phyloP scores from a whole-genome alignment of 2,797 vertebrate genomes.

The Pterois miles region DNA sequence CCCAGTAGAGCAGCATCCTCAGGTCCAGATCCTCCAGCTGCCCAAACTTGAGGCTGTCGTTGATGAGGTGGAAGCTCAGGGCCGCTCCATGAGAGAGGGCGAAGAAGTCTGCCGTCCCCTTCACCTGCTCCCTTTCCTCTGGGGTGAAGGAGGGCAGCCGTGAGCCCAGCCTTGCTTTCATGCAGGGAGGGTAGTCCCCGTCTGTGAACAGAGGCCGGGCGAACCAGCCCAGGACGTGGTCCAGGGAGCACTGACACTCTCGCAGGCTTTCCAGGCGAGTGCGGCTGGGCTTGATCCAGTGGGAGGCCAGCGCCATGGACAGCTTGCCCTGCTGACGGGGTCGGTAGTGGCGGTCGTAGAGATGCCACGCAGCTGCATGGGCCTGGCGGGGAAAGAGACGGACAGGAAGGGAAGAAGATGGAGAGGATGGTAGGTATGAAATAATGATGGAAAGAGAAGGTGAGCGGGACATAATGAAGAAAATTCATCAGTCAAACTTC shows the following conservation, averaged over 20 bases:
- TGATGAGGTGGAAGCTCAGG: conserved; percentile 93
- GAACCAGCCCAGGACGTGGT: conserved; percentile 97
- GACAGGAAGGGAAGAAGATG: background rate
- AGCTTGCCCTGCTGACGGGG: conserved; percentile 87
- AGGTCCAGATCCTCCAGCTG: conserved; percentile 92
- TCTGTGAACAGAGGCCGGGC: conserved; percentile 93
- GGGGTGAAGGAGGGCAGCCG: conserved; percentile 89
- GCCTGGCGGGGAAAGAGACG: conserved; percentile 79
- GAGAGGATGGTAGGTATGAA: background rate
- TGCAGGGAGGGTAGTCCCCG: conserved; percentile 94
- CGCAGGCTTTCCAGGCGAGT: conserved; percentile 85
- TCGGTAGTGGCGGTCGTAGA: conserved; percentile 90
- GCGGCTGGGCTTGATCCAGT: conserved; percentile 92
- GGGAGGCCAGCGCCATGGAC: conserved; percentile 94
- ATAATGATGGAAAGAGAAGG: background rate
- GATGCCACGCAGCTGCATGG: conserved; percentile 93
- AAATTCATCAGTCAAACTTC: background rate
- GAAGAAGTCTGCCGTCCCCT: conserved; percentile 95
- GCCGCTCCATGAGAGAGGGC: conserved; percentile 94
- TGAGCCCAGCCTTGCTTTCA: conserved; percentile 88
- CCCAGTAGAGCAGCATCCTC: conserved; percentile 95
- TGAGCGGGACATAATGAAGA: background rate
- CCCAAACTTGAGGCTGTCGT: conserved; percentile 91
- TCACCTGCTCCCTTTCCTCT: conserved; percentile 82
- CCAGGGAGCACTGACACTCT: conserved; percentile 93